Evolutionary conservation across 2,113 vertebrate species (phyloP).

Genomic region (Zosterops borbonicus): DNA sequence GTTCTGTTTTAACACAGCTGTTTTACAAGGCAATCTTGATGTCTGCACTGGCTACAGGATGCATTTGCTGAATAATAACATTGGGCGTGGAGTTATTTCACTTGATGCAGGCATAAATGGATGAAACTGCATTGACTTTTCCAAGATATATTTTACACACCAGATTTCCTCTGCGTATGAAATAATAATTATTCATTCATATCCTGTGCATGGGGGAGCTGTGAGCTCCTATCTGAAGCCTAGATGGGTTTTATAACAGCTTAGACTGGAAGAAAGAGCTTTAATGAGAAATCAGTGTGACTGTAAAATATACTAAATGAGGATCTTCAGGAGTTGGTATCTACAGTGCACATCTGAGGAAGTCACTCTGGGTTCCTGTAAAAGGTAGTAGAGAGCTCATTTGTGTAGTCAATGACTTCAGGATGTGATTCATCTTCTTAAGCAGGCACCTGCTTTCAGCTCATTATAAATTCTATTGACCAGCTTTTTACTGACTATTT

Average conservation of each 20-base stretch:
- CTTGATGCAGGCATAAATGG: not conserved
- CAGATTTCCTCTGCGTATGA: not conserved
- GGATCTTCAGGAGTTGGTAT: not conserved
- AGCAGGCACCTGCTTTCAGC: not conserved
- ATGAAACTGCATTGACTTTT: not conserved
- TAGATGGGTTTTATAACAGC: not conserved
- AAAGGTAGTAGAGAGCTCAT: not conserved
- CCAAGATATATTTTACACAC: not conserved
- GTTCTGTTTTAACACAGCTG: not conserved
- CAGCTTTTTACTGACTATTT: not conserved
- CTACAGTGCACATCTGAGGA: not conserved
- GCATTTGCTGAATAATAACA: not conserved
- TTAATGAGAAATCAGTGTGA: constrained; percentile 3
- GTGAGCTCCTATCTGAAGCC: not conserved
- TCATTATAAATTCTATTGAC: constrained; percentile 15
- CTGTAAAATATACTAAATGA: not conserved
- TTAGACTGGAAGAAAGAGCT: not conserved
- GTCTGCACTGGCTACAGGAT: not conserved
- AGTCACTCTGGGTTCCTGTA: not conserved
- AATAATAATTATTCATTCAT: not conserved
- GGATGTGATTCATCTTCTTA: constrained; percentile 7
- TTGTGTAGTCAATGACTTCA: not conserved
- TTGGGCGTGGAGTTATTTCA: not conserved
- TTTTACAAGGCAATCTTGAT: not conserved
- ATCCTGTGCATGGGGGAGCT: not conserved